These are phyloP conservation scores for Paradoxurus hermaphroditus DNA, from an alignment of 2,113 vertebrate genomes.

Conservation along the genomic window DNA sequence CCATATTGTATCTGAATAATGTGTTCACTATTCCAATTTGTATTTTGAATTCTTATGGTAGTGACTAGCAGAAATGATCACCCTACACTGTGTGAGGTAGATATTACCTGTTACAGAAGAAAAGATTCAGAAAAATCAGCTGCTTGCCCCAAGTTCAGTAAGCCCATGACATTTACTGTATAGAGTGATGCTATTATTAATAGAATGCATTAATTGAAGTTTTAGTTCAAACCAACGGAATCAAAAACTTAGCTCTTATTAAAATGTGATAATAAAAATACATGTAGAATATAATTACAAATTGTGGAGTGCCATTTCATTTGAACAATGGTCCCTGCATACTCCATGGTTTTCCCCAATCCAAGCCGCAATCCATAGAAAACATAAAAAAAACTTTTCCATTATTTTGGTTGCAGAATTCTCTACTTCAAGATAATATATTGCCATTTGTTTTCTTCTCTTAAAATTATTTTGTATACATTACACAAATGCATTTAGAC, in stretches of 20 bases:
- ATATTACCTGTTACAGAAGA: not conserved
- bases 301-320: not conserved
- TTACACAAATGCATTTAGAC: not conserved
- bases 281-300: too few species aligned
- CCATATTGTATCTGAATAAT: not conserved
- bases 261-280: not conserved
- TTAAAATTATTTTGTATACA: not conserved
- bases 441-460: not conserved
- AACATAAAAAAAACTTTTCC: not conserved
- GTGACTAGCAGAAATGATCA: not conserved
- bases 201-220: not conserved
- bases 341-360: not conserved
- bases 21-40: not conserved
- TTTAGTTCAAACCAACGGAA: not conserved
- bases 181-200: not conserved
- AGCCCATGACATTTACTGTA: not conserved
- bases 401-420: not conserved
- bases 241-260: not conserved
- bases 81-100: not conserved
- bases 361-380: not conserved
- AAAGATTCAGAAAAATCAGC: conserved; percentile 10
- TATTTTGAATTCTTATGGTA: not conserved
- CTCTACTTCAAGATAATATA: not conserved
- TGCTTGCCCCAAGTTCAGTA: not conserved
- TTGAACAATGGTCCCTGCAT: not conserved